These are phyloP conservation scores for Elymnias hypermnestra DNA, from an alignment of 1,140 invertebrate species.

Conservation along the genomic window DNA sequence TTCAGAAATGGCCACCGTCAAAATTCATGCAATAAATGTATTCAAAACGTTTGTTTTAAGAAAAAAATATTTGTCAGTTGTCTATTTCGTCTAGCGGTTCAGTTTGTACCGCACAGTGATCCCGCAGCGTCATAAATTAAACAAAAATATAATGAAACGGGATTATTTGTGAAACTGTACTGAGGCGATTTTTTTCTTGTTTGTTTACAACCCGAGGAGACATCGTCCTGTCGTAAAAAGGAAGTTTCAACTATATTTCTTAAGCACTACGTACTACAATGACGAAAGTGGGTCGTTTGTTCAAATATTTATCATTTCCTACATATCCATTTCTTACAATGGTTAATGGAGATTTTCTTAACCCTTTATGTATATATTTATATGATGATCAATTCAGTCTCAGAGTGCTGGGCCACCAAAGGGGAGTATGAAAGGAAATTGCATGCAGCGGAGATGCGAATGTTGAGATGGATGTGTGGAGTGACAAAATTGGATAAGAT, in stretches of 20 bases:
- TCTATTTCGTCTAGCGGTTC: conserved; percentile 37
- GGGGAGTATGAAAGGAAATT: no score
- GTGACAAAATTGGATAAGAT: no score
- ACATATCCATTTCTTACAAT: not conserved
- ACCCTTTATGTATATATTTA: not conserved
- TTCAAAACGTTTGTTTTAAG: conserved; percentile 46
- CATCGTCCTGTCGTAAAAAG: not conserved
- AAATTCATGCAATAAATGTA: conserved; percentile 56
- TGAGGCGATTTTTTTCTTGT: conserved; percentile 44
- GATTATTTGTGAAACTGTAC: conserved; percentile 61
- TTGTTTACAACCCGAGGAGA: not conserved
- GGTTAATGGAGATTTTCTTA: not conserved
- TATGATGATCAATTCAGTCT: not conserved
- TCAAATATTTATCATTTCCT: not conserved
- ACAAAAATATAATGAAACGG: conserved; percentile 53
- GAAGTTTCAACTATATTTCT: not conserved
- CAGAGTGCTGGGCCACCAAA: no score
- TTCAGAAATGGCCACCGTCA: conserved; percentile 52
- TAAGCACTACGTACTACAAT: not conserved
- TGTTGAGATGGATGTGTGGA: no score
- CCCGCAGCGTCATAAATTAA: conserved; percentile 55
- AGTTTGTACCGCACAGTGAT: conserved; percentile 42
- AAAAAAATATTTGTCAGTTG: conserved; percentile 48
- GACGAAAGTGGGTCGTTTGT: not conserved
- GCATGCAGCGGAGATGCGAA: no score